Percentiles rank a stretch among this genome's conserved stretches.
These are phyloP conservation scores for Pelagia noctiluca DNA, from an alignment of 30 jellyfish, hydroid and myxozoan species.

Conservation along the genomic window DNA sequence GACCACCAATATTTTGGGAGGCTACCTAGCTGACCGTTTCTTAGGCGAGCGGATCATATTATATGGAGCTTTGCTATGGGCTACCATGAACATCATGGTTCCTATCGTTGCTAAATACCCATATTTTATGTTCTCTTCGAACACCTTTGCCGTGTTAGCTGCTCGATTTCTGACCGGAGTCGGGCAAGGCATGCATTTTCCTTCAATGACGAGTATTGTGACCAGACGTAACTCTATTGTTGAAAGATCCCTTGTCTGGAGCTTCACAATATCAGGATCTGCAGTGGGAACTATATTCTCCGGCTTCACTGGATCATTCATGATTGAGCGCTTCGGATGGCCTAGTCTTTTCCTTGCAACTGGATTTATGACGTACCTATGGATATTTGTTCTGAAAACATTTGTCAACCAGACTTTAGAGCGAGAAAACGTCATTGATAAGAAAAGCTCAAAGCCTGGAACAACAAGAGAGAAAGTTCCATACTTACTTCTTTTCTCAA, in stretches of 20 bases:
- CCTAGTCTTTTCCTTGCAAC: conserved; percentile 77
- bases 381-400: conserved; percentile 70
- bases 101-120: conserved; percentile 88
- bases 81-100: conserved; percentile 70
- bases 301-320: conserved; percentile 94
- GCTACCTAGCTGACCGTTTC: conserved; percentile 93
- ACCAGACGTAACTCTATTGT: conserved; percentile 78
- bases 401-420: conserved; percentile 1
- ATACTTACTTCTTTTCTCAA: conserved; percentile 76
- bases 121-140: conserved; percentile 56
- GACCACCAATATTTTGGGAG: conserved; percentile 93
- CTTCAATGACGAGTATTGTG: conserved; percentile 83
- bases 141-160: conserved; percentile 79
- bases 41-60: conserved; percentile 94
- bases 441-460: conserved; percentile 18
- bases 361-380: conserved; percentile 72
- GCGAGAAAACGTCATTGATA: conserved; percentile 10
- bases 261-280: conserved; percentile 92
- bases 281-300: conserved; percentile 92
- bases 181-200: conserved; percentile 98
- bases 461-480: conserved; percentile 79
- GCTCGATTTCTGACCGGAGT: conserved; percentile 97
- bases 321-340: conserved; percentile 92
- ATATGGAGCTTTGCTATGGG: conserved; percentile 80
- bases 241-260: conserved; percentile 88